phyloP scores from a whole-genome alignment of 2,888 invertebrate species.

The Rhamnusium bicolor region DNA sequence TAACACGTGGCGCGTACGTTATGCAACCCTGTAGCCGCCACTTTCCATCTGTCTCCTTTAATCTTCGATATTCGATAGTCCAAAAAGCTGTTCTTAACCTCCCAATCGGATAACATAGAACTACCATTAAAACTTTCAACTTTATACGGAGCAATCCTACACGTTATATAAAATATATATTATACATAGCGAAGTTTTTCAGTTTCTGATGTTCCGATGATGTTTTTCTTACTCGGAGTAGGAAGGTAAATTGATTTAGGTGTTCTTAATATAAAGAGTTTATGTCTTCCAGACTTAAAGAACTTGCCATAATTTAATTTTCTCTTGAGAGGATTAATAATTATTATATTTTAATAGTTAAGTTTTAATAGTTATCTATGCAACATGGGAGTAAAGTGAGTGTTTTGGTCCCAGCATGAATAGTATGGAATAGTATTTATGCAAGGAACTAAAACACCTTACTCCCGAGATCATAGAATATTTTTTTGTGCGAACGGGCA shows the following conservation, averaged over 20 bases:
- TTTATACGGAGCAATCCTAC: conserved; percentile 32
- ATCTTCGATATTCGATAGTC: conserved; percentile 65
- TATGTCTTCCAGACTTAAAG: not conserved
- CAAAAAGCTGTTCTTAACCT: conserved; percentile 55
- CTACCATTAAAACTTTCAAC: conserved; percentile 60
- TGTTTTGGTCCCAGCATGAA: too few relatives aligned
- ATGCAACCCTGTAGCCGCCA: conserved; percentile 48
- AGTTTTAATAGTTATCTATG: too few relatives aligned
- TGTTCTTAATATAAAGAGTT: not conserved
- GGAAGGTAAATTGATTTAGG: conserved; percentile 10
- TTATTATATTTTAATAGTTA: too few relatives aligned
- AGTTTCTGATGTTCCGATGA: conserved; percentile 10
- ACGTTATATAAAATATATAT: conserved; percentile 33
- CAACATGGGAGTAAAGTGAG: too few relatives aligned
- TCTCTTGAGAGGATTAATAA: not conserved
- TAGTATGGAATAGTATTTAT: too few relatives aligned
- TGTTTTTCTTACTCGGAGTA: not conserved
- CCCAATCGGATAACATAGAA: conserved; percentile 62
- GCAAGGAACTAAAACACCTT: too few relatives aligned
- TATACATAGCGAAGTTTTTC: not conserved
- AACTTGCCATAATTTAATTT: not conserved
- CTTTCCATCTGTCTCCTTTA: conserved; percentile 58
- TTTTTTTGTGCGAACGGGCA: too few relatives aligned
- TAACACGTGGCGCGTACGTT: conserved; percentile 56
- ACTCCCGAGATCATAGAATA: too few relatives aligned